Conservation (phyloP, 2,113 vertebrate genomes). For the Campylomormyrus tamandua region DNA sequence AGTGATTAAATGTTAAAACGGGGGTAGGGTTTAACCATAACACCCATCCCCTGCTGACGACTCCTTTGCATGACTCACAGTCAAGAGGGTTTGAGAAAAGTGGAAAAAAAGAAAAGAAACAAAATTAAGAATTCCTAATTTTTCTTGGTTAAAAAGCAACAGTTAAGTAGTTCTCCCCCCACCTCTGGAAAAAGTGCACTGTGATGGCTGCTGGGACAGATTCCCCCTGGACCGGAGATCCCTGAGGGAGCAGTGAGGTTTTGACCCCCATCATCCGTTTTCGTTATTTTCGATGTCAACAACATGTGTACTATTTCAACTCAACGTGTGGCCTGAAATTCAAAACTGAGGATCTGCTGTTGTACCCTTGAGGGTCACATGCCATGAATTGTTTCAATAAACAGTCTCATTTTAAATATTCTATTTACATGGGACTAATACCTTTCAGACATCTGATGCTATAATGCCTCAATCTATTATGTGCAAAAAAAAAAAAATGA, state of each 20-base stretch:
- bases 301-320: slow-evolving; percentile 1
- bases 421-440: neutral
- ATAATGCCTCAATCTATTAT: neutral
- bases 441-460: neutral
- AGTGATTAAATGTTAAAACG: neutral
- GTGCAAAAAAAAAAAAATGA: neutral
- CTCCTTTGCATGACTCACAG: neutral
- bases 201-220: neutral
- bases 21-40: neutral
- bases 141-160: neutral
- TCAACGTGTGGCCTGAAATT: neutral
- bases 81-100: neutral
- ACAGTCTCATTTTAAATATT: neutral
- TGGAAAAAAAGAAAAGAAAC: neutral
- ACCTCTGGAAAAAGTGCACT: neutral
- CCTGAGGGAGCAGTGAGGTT: neutral
- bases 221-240: neutral
- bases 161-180: neutral
- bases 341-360: neutral
- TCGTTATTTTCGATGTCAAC: neutral
- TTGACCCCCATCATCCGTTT: neutral
- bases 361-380: neutral
- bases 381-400: neutral
- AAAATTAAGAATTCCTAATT: neutral
- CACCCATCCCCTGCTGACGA: neutral